Evolutionary conservation across 2,888 invertebrate genomes (phyloP).

Genomic region (Beris chalybata): DNA sequence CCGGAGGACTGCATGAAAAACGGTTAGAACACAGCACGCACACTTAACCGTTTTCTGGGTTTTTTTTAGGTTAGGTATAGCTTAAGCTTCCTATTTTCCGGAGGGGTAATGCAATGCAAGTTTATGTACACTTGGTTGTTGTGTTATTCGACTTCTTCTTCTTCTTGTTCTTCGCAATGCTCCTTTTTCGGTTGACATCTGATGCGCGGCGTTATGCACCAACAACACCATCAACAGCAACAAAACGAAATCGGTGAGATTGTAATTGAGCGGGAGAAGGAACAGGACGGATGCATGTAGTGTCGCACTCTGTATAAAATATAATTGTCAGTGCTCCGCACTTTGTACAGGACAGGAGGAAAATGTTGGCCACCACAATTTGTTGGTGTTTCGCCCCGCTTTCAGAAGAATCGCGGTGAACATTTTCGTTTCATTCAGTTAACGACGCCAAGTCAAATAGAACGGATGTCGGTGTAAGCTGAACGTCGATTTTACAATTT

Average conservation of each 20-base stretch:
- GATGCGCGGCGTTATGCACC: slow-evolving; percentile 28
- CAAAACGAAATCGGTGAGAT: slow-evolving; percentile 10
- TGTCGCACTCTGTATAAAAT: slow-evolving; percentile 13
- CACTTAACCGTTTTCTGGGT: neutral
- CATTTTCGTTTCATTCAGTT: slow-evolving; percentile 37
- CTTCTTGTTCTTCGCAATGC: slow-evolving; percentile 7
- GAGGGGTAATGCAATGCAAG: neutral
- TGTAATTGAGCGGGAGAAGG: slow-evolving; percentile 13
- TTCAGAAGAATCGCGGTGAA: slow-evolving; percentile 7
- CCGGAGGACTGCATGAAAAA: neutral
- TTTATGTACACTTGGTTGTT: slow-evolving; percentile 5
- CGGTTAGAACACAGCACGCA: neutral
- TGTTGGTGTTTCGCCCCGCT: slow-evolving; percentile 24
- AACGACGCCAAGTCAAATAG: slow-evolving; percentile 42
- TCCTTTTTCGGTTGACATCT: slow-evolving; percentile 22
- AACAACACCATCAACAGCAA: slow-evolving; percentile 10
- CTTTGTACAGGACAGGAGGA: slow-evolving; percentile 8
- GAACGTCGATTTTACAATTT: slow-evolving; percentile 17
- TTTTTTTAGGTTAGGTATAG: neutral
- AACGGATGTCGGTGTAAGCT: slow-evolving; percentile 40
- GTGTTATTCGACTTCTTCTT: slow-evolving; percentile 1
- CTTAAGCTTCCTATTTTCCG: neutral
- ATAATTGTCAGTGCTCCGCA: slow-evolving; percentile 9
- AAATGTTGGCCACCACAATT: slow-evolving; percentile 15
- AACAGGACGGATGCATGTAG: slow-evolving; percentile 7